Evolutionary conservation across 1,140 invertebrate genomes (phyloP).

Genomic region (Caenorhabditis inopinata): DNA sequence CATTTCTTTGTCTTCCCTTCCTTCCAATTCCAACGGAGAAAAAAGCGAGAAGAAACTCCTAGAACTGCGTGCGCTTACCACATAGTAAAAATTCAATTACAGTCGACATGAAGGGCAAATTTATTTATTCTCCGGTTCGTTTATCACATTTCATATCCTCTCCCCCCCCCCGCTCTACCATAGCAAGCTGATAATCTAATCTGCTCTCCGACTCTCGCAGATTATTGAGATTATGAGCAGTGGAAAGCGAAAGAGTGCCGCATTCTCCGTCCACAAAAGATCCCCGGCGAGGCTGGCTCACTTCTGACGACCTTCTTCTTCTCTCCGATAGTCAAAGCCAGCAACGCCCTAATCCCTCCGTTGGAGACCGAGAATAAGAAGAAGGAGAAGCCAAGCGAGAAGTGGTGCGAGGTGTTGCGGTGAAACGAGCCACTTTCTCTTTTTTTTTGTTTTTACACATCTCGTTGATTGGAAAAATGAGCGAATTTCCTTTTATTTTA

Average conservation of each 20-base stretch:
- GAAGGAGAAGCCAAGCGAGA: slow-evolving; percentile 1
- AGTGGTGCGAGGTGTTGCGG: background rate
- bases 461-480: too few relatives aligned
- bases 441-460: background rate
- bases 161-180: too few relatives aligned
- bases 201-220: background rate
- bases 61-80: too few relatives aligned
- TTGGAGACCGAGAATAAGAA: background rate
- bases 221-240: background rate
- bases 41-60: too few relatives aligned
- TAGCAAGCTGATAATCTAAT: slow-evolving; percentile 16
- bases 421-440: background rate
- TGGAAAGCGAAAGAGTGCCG: too few relatives aligned
- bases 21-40: too few relatives aligned
- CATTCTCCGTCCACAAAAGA: background rate
- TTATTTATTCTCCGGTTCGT: too few relatives aligned
- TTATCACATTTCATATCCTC: background rate
- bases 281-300: background rate
- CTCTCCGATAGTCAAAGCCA: background rate
- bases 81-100: too few relatives aligned
- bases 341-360: background rate
- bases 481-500: too few relatives aligned
- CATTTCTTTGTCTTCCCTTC: background rate
- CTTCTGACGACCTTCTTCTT: background rate
- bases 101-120: too few relatives aligned